Percentiles rank a stretch among this genome's conserved stretches.
phyloP scores from a whole-genome alignment of 2,888 invertebrate species.

The Acrobasis consociella region DNA sequence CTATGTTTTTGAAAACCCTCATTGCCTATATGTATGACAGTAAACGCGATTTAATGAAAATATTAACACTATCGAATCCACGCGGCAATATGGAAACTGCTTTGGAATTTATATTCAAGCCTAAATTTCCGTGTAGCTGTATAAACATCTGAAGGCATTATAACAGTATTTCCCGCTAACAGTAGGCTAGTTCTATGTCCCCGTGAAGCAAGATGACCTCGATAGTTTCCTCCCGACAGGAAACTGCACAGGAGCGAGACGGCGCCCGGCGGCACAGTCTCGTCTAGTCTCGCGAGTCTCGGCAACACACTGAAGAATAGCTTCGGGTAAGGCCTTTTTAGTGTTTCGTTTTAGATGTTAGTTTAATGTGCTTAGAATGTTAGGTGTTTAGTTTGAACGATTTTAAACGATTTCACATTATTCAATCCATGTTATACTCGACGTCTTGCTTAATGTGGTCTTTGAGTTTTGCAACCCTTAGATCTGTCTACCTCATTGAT shows the following conservation, averaged over 20 bases:
- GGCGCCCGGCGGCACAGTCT: constrained; percentile 87
- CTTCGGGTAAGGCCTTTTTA: constrained; percentile 85
- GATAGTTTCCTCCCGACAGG: constrained; percentile 77
- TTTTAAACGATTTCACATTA: too few species aligned
- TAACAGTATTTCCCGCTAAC: constrained; percentile 54
- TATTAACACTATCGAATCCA: too few species aligned
- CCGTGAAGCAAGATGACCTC: constrained; percentile 70
- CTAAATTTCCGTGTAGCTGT: constrained; percentile 4
- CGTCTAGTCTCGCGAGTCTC: constrained; percentile 90
- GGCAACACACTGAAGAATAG: constrained; percentile 92
- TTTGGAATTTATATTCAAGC: constrained; percentile 6
- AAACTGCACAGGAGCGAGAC: constrained; percentile 89
- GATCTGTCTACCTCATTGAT: too few species aligned
- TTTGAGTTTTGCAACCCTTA: too few species aligned
- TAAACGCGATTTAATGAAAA: too few species aligned
- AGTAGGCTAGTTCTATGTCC: constrained; percentile 49
- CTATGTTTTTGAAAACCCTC: too few species aligned
- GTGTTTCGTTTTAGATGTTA: constrained; percentile 2
- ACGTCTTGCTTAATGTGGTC: too few species aligned
- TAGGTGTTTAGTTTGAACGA: constrained; percentile 2
- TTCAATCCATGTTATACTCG: too few species aligned
- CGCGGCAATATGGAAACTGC: background rate
- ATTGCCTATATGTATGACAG: too few species aligned
- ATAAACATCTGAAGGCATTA: constrained; percentile 1
- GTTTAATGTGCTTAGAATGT: constrained; percentile 11